phyloP scores from a whole-genome alignment of 2,113 vertebrate genomes.

The Uria aalge region DNA sequence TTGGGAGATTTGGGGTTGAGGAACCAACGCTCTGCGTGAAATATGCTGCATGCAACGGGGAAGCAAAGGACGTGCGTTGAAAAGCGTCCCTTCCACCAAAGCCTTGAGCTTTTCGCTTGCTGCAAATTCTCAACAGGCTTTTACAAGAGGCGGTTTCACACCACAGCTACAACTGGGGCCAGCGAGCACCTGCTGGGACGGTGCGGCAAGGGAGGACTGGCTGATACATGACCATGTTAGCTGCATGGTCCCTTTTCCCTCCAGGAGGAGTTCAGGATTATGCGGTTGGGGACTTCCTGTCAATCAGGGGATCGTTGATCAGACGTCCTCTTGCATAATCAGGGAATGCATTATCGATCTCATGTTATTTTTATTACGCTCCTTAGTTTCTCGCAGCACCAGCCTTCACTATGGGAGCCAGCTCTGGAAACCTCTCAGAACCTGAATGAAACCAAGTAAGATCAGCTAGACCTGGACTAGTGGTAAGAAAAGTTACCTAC shows the following conservation, averaged over 20 bases:
- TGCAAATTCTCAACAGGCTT: neutral
- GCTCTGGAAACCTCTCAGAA: neutral
- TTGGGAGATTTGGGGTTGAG: neutral
- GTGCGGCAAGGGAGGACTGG: rapidly evolving
- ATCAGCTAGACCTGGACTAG: neutral
- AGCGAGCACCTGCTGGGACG: rapidly evolving
- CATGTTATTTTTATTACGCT: neutral
- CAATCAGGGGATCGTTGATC: neutral
- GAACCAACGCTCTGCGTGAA: rapidly evolving
- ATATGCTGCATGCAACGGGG: rapidly evolving
- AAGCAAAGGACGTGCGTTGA: rapidly evolving
- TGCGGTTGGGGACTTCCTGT: neutral
- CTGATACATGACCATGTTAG: neutral
- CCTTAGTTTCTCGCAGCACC: neutral
- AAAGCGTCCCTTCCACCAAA: neutral
- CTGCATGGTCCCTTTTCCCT: neutral
- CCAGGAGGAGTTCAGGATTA: neutral
- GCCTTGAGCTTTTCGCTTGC: neutral
- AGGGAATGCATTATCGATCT: neutral
- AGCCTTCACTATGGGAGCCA: neutral
- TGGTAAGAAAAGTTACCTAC: neutral
- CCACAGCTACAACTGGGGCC: neutral
- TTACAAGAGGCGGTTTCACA: neutral
- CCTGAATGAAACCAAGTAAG: neutral
- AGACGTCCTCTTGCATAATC: neutral